phyloP scores from a whole-genome alignment of 1,140 invertebrate genomes.

The Heliconius hermathena region DNA sequence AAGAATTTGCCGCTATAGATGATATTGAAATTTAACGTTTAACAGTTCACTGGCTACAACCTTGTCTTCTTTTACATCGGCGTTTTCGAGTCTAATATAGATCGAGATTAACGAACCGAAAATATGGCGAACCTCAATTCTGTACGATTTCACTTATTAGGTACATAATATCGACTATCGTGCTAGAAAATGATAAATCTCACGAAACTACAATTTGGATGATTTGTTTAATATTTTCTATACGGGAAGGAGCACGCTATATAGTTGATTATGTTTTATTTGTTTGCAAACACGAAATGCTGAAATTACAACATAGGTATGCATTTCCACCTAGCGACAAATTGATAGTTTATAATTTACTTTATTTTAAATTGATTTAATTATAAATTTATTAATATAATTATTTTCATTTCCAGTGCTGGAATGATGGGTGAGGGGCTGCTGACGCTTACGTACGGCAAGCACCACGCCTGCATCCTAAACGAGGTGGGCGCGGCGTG shows the following conservation, averaged over 20 bases:
- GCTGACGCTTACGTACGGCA: conserved; percentile 93
- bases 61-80: conserved; percentile 68
- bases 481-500: conserved; percentile 93
- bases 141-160: conserved; percentile 72
- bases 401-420: conserved; percentile 60
- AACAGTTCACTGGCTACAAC: conserved; percentile 66
- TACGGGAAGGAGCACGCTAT: conserved; percentile 47
- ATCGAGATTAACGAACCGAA: conserved; percentile 69
- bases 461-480: conserved; percentile 93
- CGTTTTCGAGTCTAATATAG: conserved; percentile 67
- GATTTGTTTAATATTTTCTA: conserved; percentile 48
- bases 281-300: not conserved
- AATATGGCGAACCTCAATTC: conserved; percentile 63
- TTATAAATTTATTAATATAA: not conserved
- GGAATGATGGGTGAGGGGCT: conserved; percentile 83
- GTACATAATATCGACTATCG: conserved; percentile 56
- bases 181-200: conserved; percentile 52
- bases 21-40: conserved; percentile 64
- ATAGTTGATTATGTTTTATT: conserved; percentile 7
- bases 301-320: too few relatives aligned
- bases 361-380: not conserved
- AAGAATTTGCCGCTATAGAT: conserved; percentile 47
- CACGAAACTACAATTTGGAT: conserved; percentile 63
- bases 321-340: too few relatives aligned
- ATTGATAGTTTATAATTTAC: too few relatives aligned